These are phyloP conservation scores for Pseudopodoces humilis DNA, from an alignment of 2,113 vertebrate species.

Conservation along the genomic window DNA sequence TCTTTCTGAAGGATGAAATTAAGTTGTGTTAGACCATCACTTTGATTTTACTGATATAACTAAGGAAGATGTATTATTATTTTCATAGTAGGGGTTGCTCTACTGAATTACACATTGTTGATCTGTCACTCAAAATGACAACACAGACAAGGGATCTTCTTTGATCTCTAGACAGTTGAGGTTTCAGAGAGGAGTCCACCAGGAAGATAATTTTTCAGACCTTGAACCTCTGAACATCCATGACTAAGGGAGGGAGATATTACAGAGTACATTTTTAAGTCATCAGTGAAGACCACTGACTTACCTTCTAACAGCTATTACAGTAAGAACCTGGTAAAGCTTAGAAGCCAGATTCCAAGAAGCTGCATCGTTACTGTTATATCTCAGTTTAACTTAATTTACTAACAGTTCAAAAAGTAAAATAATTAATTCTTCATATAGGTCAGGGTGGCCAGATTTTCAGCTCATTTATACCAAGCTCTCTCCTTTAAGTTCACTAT, in stretches of 20 bases:
- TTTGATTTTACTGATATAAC: constrained; percentile 75
- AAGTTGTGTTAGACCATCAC: constrained; percentile 65
- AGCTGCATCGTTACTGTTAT: background rate
- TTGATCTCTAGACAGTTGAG: constrained; percentile 69
- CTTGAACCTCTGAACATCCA: background rate
- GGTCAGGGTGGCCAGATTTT: background rate
- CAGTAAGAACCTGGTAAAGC: background rate
- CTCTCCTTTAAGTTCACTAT: background rate
- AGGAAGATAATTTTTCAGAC: constrained; percentile 31
- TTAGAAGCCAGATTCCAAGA: constrained; percentile 15
- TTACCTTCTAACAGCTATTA: constrained; percentile 3
- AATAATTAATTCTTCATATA: background rate
- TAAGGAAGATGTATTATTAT: constrained; percentile 71
- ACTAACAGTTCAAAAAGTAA: constrained; percentile 25
- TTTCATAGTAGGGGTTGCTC: constrained; percentile 64
- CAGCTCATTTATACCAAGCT: background rate
- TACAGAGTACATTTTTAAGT: background rate
- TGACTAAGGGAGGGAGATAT: background rate
- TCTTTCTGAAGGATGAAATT: constrained; percentile 71
- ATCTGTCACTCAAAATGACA: constrained; percentile 75
- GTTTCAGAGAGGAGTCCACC: constrained; percentile 47
- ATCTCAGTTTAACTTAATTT: constrained; percentile 26
- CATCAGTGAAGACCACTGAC: background rate
- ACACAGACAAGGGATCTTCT: constrained; percentile 57
- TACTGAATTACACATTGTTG: constrained; percentile 49